Base-by-base conservation (phyloP, 2,113 vertebrate species). In the Empidonax alnorum region DNA sequence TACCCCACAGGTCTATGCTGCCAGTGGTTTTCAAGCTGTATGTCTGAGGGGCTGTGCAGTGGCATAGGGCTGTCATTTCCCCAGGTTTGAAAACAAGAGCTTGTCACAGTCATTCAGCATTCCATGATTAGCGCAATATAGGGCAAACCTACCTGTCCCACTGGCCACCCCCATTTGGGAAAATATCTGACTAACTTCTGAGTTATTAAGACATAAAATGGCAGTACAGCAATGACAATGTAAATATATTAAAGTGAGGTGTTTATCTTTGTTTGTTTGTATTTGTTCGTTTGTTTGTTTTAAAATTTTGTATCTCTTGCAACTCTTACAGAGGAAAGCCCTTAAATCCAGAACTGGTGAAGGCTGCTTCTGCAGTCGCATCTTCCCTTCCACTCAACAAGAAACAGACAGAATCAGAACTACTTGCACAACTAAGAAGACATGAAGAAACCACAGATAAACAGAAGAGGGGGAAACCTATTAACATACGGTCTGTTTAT, bases 311-410 rank as follows among this genome's bases (percentile, higher is more conserved):
- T 67, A 3, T 91, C 39, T 87, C 10, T 71, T 66, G 17, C 37
- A 10, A 93, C 15, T 66, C 41, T 92, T 94, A 33, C 82, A 94
- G 96, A 69, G 98, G 95, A 35, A 96, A 96, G 27, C 86, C 91
- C 7, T 85, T 99, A 84, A 98, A 94, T 96, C 98, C 98, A 30
- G 97, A 98, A 27, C 77, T 99, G 93, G 97, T 98, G 39, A 97
- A 98, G 21, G 99, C 99, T 20, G 99, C 96, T 11, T 97, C 98
- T 56, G 98, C 98, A 4, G 98, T 99, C 1, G 99, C 99, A 3
- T 98, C 98, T 89, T 98, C 98, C 13, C 95, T 99, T 9, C 98
- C 98, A 9, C 86, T 24, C 10, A 75, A 99, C 91, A 91, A 93
- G 80, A 95, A 96, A 39, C 95, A 95, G 55, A 98, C 97, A 1